Evolutionary conservation across 2,113 vertebrate species (phyloP).

Genomic region (Elephantulus edwardii): DNA sequence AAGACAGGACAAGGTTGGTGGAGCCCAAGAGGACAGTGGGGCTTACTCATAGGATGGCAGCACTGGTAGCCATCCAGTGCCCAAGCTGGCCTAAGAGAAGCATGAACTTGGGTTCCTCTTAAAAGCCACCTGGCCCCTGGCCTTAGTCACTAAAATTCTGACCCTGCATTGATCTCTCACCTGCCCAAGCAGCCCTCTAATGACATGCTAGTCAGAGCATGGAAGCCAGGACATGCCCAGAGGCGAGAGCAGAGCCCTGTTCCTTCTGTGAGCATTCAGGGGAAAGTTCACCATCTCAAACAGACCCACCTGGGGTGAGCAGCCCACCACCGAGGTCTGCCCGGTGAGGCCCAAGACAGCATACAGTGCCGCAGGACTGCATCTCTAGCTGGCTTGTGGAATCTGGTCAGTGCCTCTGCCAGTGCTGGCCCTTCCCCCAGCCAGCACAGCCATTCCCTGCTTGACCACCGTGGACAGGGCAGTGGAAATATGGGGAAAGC

Average conservation of each 20-base stretch:
- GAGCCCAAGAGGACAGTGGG: background rate
- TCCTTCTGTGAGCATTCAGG: background rate
- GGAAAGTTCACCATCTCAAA: background rate
- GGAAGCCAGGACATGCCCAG: background rate
- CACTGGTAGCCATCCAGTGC: too few relatives aligned
- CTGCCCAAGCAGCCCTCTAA: background rate
- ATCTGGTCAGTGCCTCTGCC: slow-evolving; percentile 21
- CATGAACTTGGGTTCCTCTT: background rate
- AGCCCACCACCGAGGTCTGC: background rate
- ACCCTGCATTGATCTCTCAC: background rate
- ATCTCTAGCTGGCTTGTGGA: background rate
- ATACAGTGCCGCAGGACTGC: background rate
- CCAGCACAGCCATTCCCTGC: background rate
- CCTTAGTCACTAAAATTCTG: background rate
- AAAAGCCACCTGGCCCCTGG: background rate
- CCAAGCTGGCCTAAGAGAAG: background rate
- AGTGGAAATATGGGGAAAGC: too few relatives aligned
- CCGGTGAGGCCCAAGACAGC: background rate
- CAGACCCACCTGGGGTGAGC: background rate
- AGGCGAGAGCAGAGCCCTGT: background rate
- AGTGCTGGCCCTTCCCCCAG: slow-evolving; percentile 8
- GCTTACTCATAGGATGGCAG: background rate
- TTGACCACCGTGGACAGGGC: too few relatives aligned
- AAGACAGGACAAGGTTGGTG: background rate
- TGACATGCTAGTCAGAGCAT: rapidly evolving